phyloP scores from a whole-genome alignment of 1,140 invertebrate genomes.

The Drosophila parabipectinata region DNA sequence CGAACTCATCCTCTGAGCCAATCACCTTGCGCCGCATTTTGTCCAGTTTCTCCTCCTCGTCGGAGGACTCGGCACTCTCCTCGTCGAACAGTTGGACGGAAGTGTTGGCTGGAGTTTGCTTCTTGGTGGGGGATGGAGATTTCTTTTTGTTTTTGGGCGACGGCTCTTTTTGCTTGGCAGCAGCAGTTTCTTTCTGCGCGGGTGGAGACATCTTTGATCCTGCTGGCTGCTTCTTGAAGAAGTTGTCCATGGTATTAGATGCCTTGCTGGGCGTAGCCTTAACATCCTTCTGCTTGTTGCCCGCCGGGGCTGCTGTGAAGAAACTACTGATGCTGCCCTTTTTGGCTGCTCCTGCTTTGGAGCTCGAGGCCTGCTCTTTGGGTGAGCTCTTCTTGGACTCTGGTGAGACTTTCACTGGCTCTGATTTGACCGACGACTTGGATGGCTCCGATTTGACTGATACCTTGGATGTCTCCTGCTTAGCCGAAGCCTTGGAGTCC shows the following conservation, averaged over 20 bases:
- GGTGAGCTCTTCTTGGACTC: conserved; percentile 47
- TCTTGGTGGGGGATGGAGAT: conserved; percentile 17
- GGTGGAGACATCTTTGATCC: conserved; percentile 39
- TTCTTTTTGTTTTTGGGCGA: conserved; percentile 16
- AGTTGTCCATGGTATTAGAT: conserved; percentile 62
- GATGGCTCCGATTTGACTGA: conserved; percentile 28
- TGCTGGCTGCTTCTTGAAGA: conserved; percentile 69
- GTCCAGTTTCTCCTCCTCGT: conserved; percentile 77
- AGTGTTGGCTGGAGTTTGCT: conserved; percentile 50
- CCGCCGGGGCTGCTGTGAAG: conserved; percentile 44
- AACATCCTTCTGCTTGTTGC: conserved; percentile 50
- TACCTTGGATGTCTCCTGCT: conserved; percentile 21
- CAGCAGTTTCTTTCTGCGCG: conserved; percentile 13
- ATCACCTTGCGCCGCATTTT: conserved; percentile 66
- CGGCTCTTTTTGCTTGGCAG: conserved; percentile 6
- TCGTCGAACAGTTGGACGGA: conserved; percentile 67
- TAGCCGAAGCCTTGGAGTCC: conserved; percentile 11
- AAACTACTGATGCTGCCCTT: conserved; percentile 72
- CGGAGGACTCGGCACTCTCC: conserved; percentile 64
- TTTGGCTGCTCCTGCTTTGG: conserved; percentile 43
- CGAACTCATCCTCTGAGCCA: conserved; percentile 59
- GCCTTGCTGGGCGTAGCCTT: conserved; percentile 54
- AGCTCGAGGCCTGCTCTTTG: conserved; percentile 39
- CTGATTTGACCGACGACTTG: background rate
- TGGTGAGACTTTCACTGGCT: conserved; percentile 8